phyloP scores from a whole-genome alignment of 2,113 vertebrate species.

The Neolamprologus cancellatus region DNA sequence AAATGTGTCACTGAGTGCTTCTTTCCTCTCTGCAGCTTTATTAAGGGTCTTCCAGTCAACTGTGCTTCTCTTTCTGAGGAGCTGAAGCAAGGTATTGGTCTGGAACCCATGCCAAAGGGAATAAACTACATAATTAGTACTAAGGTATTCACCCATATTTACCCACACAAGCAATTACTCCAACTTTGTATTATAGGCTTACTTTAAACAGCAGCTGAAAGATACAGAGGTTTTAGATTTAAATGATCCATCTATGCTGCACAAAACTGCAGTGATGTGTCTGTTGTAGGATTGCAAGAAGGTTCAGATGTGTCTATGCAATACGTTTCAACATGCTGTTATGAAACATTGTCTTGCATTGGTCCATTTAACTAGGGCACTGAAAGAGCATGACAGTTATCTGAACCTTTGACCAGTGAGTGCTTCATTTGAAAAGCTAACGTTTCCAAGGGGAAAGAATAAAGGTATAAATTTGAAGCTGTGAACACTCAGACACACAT shows the following conservation, averaged over 20 bases:
- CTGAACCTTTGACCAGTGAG: background rate
- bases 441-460: background rate
- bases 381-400: background rate
- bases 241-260: background rate
- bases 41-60: constrained; percentile 75
- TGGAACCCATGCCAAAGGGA: constrained; percentile 68
- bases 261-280: background rate
- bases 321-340: background rate
- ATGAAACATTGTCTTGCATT: background rate
- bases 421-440: background rate
- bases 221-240: background rate
- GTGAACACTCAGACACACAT: background rate
- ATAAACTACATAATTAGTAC: constrained; percentile 85
- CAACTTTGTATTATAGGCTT: background rate
- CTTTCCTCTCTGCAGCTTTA: constrained; percentile 71
- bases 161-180: background rate
- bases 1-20: background rate
- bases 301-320: background rate
- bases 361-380: background rate
- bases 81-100: constrained; percentile 61
- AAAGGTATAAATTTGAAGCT: background rate
- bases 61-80: constrained; percentile 56
- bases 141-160: constrained; percentile 52
- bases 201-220: background rate
- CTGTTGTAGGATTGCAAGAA: background rate